These are phyloP conservation scores for Pollimyrus isidori DNA, from an alignment of 2,113 vertebrate species.

Conservation along the genomic window DNA sequence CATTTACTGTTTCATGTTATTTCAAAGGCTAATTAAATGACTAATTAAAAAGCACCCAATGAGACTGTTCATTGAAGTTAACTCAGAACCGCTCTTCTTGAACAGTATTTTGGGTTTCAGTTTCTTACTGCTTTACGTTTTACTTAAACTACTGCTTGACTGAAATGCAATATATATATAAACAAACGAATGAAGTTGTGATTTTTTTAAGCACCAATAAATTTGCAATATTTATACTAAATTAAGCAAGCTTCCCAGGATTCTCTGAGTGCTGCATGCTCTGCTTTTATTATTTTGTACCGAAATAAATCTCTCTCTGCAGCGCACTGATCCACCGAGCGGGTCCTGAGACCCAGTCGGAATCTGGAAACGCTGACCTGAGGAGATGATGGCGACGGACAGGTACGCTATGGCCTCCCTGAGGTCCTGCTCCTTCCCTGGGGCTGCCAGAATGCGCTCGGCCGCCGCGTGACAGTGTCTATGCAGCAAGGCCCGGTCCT, in stretches of 20 bases:
- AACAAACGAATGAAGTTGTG: background rate
- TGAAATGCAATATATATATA: background rate
- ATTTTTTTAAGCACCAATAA: background rate
- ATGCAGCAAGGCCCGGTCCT: constrained; percentile 66
- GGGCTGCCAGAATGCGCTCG: constrained; percentile 59
- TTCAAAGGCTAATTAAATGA: background rate
- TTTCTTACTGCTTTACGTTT: background rate
- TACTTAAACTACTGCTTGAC: background rate
- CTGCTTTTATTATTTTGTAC: background rate
- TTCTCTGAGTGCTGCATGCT: background rate
- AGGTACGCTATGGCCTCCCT: constrained; percentile 79
- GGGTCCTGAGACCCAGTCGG: background rate
- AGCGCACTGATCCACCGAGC: background rate
- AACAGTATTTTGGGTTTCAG: background rate
- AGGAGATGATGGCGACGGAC: constrained; percentile 82
- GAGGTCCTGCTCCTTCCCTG: constrained; percentile 48
- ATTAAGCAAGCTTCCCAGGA: background rate
- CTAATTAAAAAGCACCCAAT: background rate
- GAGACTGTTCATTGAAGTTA: background rate
- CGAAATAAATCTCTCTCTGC: background rate
- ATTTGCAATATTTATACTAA: background rate
- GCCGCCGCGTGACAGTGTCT: constrained; percentile 71
- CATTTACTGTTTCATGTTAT: background rate
- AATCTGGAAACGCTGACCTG: constrained; percentile 55
- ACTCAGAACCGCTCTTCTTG: background rate